Evolutionary conservation across 2,797 vertebrate species (phyloP), one percentile per base, ranked within the genome.

Genomic region (Crocidura indochinensis): DNA sequence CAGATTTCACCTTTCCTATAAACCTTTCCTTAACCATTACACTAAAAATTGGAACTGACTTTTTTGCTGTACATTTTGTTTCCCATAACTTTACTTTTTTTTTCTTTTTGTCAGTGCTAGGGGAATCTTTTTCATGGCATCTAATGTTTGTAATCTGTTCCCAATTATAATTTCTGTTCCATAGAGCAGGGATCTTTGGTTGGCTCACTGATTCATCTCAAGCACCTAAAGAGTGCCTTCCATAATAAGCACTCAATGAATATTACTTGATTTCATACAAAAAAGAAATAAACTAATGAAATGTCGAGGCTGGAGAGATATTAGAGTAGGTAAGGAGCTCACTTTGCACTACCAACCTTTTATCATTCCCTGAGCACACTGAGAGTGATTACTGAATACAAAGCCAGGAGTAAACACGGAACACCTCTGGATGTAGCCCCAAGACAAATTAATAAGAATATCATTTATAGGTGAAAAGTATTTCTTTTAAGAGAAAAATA

Each of bases 391-490:
- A 17, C 56, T 60, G 56, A 60, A 1, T 20, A 20, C 17, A 60
- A 17, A 60, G 56, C 19, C 17, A 60, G 19, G 51, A 53, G 51
- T 53, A 53, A 53, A 17, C 14, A 12, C 51, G 12, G 51, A 38
- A 4, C 51, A 53, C 51, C 17, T 14, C 12, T 53, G 51, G 56
- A 17, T 20, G 19, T 60, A 17, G 19, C 56, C 15, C 17, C 19
- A 60, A 19, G 22, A 60, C 53, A 60, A 19, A 20, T 4, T 17
- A 22, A 4, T 0, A 60, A 60, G 20, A 60, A 60, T 60, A 60
- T 60, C 24, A 90, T 72, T 94, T 85, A 24, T 17, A 67, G 19
- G 38, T 51, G n/a, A 94, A 90, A 90, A 24, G 53, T 22, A 71
- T 84, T 78, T 82, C 31, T 77, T 69, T 44, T 76, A 60, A 81